A percentile compares a stretch with the other conserved stretches of the same genome.
phyloP scores from a whole-genome alignment of 1,140 invertebrate genomes.

The Drosophila lowei region DNA sequence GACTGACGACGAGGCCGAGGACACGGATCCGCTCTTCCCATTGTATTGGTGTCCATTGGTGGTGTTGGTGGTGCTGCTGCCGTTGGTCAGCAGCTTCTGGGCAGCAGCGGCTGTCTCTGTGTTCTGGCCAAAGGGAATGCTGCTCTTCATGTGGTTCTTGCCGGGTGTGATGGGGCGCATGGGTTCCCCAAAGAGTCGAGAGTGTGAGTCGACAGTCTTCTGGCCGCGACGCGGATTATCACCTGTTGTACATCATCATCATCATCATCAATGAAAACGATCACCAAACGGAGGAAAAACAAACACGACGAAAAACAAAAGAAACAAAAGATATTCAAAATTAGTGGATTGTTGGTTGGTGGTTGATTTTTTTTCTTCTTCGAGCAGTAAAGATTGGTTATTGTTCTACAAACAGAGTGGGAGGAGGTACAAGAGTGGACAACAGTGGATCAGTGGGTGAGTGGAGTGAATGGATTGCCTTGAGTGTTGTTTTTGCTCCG shows the following conservation, averaged over 20 bases:
- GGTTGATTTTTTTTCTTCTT: too few species aligned
- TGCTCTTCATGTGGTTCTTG: slow-evolving; percentile 83
- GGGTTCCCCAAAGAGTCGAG: slow-evolving; percentile 79
- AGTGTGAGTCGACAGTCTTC: slow-evolving; percentile 77
- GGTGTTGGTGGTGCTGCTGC: slow-evolving; percentile 5
- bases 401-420: slow-evolving; percentile 23
- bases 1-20: slow-evolving; percentile 79
- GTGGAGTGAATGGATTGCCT: slow-evolving; percentile 29
- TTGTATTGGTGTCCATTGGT: slow-evolving; percentile 69
- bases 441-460: not conserved
- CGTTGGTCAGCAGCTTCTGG: slow-evolving; percentile 62
- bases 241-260: slow-evolving; percentile 41
- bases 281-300: not conserved
- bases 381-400: slow-evolving; percentile 27
- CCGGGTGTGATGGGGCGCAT: slow-evolving; percentile 73
- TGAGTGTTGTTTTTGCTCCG: slow-evolving; percentile 27
- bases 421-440: not conserved
- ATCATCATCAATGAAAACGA: not conserved
- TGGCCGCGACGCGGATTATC: slow-evolving; percentile 77
- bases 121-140: slow-evolving; percentile 80
- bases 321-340: slow-evolving; percentile 38
- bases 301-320: slow-evolving; percentile 5
- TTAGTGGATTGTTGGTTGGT: slow-evolving; percentile 41
- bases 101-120: slow-evolving; percentile 60
- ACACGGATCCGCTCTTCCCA: slow-evolving; percentile 77